Evolutionary conservation across 2,888 invertebrate species (phyloP).

Genomic region (Caenorhabditis sp.): DNA sequence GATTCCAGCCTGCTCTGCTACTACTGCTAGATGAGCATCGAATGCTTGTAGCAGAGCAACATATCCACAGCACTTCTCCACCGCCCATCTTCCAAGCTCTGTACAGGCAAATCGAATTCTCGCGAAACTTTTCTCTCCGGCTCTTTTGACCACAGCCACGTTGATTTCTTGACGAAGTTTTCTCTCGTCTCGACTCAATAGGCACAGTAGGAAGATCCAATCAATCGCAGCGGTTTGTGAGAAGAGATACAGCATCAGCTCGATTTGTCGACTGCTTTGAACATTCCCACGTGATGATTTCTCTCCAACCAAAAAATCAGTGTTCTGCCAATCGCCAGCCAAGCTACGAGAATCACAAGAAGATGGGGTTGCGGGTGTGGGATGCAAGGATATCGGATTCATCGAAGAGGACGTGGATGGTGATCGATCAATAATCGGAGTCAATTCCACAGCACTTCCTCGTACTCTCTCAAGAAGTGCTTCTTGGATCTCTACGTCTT

Average conservation of each 20-base stretch:
- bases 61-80: conserved; percentile 78
- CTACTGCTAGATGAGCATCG: conserved; percentile 71
- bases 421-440: conserved; percentile 23
- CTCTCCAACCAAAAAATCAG: conserved; percentile 68
- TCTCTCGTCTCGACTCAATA: conserved; percentile 77
- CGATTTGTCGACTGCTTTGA: conserved; percentile 66
- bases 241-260: conserved; percentile 73
- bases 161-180: conserved; percentile 70
- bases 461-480: conserved; percentile 48
- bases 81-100: conserved; percentile 77
- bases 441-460: conserved; percentile 24
- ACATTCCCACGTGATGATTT: conserved; percentile 60
- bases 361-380: conserved; percentile 43
- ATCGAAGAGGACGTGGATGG: conserved; percentile 47
- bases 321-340: conserved; percentile 68
- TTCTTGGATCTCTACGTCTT: conserved; percentile 59
- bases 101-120: conserved; percentile 70
- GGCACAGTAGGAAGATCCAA: conserved; percentile 78
- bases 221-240: conserved; percentile 75
- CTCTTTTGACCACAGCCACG: conserved; percentile 46
- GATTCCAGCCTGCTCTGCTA: conserved; percentile 66
- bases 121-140: conserved; percentile 67
- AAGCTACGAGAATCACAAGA: conserved; percentile 62
- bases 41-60: conserved; percentile 74
- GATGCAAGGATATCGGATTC: conserved; percentile 26